Evolutionary conservation across 2,113 vertebrate species (phyloP), one percentile per base, ranked within the genome.

Genomic region (Prunella himalayana): DNA sequence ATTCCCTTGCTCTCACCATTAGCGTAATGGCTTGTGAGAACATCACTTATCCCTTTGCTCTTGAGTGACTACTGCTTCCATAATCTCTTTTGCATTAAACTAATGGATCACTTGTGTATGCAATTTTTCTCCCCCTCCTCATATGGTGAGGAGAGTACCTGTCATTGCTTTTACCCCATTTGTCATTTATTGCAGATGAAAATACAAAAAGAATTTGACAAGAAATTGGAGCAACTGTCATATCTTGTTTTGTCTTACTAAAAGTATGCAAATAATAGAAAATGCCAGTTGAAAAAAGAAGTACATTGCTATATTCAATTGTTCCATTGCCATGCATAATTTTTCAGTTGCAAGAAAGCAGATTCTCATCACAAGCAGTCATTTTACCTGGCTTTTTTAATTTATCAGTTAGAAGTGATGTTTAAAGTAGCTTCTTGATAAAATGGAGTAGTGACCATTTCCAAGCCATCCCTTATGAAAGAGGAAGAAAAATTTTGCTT

Each of bases 31-130:
- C 84, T 66, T 63, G 78, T 59, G 54, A 90, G 85, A 92, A 15
- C 71, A 92, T 93, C 92, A 61, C 86, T 96, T 95, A 92, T 59
- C 80, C 56, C 50, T 79, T 88, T 76, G 92, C 93, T 95, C 85
- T 53, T 80, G 75, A 94, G 75, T 60, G 77, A 65, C 86, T 96
- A 30, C 39, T 64, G 61, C 50, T 93, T 91, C 81, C 31, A 8
- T 87, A 86, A 86, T 91, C 68, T 76, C 70, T 91, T 91, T 78
- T 71, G 86, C 68, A 73, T 93, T 92, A 87, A 79, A 70, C 80
- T 94, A 89, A 91, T 91, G 91, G 73, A 42, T 81, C 64, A 69
- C 78, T 82, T 50, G 45, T 79, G n/a, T 49, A 42, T 76, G 89
- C 49, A 49, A 4, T 92, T 95, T 86, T 93, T 86, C 64, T 81